Base-by-base conservation (phyloP, 2,797 vertebrate genomes). In the Pseudochromis fuscus region DNA sequence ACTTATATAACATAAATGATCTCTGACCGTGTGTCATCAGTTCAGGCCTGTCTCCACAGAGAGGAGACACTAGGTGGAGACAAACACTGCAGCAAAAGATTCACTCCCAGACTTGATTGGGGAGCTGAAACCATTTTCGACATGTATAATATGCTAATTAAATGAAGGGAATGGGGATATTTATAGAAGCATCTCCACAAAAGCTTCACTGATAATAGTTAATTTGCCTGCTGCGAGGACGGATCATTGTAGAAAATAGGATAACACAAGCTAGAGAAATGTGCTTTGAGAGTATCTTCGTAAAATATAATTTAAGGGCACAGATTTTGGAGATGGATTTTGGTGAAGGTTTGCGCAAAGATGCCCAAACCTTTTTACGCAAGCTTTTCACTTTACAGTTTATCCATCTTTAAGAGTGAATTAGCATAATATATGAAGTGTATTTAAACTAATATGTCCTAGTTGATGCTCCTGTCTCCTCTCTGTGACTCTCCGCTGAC, bases 1-100 rank as follows among this genome's bases (percentile, higher is more conserved):
- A 57, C 48, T 88, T 85, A 82, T 40, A 23, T 73, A 84, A 87
- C 67, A 40, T 23, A 9, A 78, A 37, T 33, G 50, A 81, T 79
- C 69, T 57, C 31, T 74, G 60, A 53, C 72, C 40, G 1, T 37
- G 62, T 73, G 51, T 55, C 70, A 31, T 53, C 4, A 38, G 25
- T 27, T 53, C 4, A 38, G 25, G 24, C 37, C 51, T 2, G 60
- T 61, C 46, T 40, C 19, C 27, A 3, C 27, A 7, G 16, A 30
- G 28, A 30, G 18, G 30, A 55, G 67, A 67, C 92, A 78, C 87
- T 66, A 60, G 93, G 60, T 85, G 91, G 91, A 85, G 91, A 91
- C 93, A 94, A 83, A 92, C 71, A 67, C 86, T 67, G 58, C 42
- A 56, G 35, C 23, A 59, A 64, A 57, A 35, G 7, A 45, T 0